A percentile compares a stretch with the other conserved stretches of the same genome.
Conservation (phyloP, 2,888 invertebrate genomes). For the Sminthurides aquaticus region DNA sequence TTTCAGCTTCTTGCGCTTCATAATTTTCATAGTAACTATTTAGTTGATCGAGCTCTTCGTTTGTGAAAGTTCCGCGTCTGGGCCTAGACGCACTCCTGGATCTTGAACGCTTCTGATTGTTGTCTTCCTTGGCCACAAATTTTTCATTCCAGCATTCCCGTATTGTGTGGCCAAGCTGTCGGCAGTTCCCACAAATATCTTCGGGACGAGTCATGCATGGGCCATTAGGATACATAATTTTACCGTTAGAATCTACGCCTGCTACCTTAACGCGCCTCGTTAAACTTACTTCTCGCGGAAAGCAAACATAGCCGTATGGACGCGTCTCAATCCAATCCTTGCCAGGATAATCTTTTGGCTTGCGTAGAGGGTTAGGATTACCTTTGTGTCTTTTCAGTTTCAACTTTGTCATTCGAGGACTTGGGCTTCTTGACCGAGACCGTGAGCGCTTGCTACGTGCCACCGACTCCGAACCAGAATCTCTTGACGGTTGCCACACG, state of each 20-base stretch:
- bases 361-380: no score
- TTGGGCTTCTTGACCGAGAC: neutral
- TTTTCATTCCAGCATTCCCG: neutral
- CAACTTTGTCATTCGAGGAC: no score
- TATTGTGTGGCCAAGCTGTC: neutral
- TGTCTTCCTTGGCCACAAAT: no score
- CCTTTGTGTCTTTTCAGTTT: no score
- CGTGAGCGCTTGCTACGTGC: neutral
- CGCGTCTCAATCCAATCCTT: neutral
- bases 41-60: no score
- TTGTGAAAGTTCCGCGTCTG: no score
- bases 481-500: neutral
- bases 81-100: no score
- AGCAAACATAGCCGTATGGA: neutral
- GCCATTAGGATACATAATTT: neutral
- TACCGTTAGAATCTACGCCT: neutral
- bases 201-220: neutral
- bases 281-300: neutral
- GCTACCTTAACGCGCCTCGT: neutral
- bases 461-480: neutral
- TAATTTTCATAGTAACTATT: no score
- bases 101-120: no score
- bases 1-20: no score
- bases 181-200: neutral
- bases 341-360: no score